Conservation (phyloP, 2,888 invertebrate species). For the Andrena camellia region DNA sequence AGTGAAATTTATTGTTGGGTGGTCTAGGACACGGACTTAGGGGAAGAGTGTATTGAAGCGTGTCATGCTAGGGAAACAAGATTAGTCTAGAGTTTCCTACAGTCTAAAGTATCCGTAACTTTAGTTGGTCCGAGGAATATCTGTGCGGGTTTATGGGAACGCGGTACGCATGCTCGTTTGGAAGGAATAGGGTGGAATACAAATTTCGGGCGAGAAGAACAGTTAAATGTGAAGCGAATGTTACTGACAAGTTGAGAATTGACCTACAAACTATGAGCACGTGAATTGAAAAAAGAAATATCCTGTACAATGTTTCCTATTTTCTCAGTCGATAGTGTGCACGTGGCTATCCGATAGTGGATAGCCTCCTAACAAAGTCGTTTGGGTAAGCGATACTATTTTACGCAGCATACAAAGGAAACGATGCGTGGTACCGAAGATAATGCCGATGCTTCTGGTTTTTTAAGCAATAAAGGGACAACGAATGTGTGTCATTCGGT, state of each 20-base stretch:
- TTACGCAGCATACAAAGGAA: background rate
- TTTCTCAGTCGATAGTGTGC: background rate
- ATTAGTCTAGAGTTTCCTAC: constrained; percentile 21
- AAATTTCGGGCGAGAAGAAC: constrained; percentile 2
- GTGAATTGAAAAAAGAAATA: background rate
- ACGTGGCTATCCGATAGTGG: background rate
- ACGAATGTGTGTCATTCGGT: background rate
- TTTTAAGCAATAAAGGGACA: background rate
- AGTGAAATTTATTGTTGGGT: constrained; percentile 15
- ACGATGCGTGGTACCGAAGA: background rate
- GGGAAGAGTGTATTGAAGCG: constrained; percentile 20
- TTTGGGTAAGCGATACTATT: constrained; percentile 15
- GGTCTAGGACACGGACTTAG: constrained; percentile 3
- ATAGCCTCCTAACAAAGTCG: background rate
- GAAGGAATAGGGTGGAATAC: background rate
- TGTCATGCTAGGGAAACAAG: constrained; percentile 9
- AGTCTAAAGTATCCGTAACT: constrained; percentile 18
- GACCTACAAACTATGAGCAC: background rate
- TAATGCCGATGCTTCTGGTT: background rate
- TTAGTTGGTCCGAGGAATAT: background rate
- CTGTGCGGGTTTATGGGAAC: background rate
- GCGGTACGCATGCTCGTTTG: background rate
- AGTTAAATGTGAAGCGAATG: background rate
- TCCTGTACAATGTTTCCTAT: background rate
- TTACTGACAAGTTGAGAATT: background rate